Evolutionary conservation across 2,113 vertebrate species (phyloP).

Genomic region (Oophaga pumilio): DNA sequence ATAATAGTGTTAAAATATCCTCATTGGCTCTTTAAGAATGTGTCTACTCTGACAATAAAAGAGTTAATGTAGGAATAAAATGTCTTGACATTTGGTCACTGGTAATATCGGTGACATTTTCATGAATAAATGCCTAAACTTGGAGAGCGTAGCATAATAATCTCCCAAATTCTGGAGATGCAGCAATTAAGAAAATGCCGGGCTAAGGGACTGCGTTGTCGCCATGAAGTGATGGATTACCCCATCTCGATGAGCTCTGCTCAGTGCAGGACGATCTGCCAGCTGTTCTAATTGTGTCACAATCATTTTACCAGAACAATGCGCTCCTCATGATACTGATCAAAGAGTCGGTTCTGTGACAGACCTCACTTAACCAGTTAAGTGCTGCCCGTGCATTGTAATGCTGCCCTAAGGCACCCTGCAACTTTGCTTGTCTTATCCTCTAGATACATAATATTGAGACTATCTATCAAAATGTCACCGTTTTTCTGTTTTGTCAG

Average conservation of each 20-base stretch:
- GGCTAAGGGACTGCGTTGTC: conserved; percentile 45
- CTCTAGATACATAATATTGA: neutral
- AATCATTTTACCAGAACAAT: conserved; percentile 53
- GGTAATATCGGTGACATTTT: conserved; percentile 16
- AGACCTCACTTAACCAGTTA: conserved; percentile 50
- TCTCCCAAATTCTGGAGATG: conserved; percentile 47
- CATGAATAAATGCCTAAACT: conserved; percentile 11
- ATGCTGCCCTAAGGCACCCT: conserved; percentile 4
- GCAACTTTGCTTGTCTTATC: conserved; percentile 7
- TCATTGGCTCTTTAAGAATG: neutral
- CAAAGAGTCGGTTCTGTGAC: conserved; percentile 34
- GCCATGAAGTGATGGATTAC: conserved; percentile 52
- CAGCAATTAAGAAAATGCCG: conserved; percentile 51
- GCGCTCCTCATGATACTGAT: conserved; percentile 51
- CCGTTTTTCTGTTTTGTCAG: conserved; percentile 20
- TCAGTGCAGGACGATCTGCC: conserved; percentile 38
- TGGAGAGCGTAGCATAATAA: conserved; percentile 4
- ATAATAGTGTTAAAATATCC: too few species aligned
- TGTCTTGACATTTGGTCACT: conserved; percentile 37
- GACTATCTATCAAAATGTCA: conserved; percentile 17
- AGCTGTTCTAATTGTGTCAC: conserved; percentile 57
- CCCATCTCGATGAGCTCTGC: conserved; percentile 38
- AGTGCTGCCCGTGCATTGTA: conserved; percentile 20
- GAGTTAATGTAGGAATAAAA: neutral
- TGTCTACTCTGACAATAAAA: neutral